These are phyloP conservation scores for Spodoptera exigua DNA, from an alignment of 2,888 invertebrate species.

Conservation along the genomic window DNA sequence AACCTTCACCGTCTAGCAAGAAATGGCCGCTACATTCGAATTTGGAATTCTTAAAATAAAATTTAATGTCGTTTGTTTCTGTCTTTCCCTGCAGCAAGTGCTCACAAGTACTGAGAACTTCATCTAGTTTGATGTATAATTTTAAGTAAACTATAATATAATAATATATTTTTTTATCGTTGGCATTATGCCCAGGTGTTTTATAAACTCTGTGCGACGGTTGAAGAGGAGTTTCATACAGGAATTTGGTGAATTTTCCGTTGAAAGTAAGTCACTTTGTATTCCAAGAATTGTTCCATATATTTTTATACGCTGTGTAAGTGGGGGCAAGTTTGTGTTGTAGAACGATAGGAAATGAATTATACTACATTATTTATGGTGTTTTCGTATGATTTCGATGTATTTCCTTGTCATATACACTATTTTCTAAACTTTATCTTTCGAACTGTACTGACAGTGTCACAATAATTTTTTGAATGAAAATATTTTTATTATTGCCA, in stretches of 20 bases:
- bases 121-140: slow-evolving; percentile 59
- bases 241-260: slow-evolving; percentile 68
- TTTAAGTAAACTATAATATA: slow-evolving; percentile 51
- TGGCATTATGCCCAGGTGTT: slow-evolving; percentile 82
- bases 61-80: slow-evolving; percentile 77
- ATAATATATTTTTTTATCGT: slow-evolving; percentile 41
- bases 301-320: slow-evolving; percentile 25
- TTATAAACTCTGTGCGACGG: slow-evolving; percentile 76
- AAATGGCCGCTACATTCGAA: slow-evolving; percentile 69
- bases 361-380: slow-evolving; percentile 8
- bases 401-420: slow-evolving; percentile 20
- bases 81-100: slow-evolving; percentile 82
- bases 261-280: slow-evolving; percentile 74
- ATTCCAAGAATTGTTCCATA: slow-evolving; percentile 39
- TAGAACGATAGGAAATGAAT: slow-evolving; percentile 12
- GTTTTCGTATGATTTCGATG: not conserved
- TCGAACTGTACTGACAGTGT: slow-evolving; percentile 50
- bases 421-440: slow-evolving; percentile 44
- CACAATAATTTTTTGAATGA: slow-evolving; percentile 36
- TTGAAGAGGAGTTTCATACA: slow-evolving; percentile 73
- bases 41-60: slow-evolving; percentile 79
- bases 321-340: slow-evolving; percentile 7
- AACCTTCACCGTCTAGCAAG: slow-evolving; percentile 69
- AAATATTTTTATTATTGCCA: slow-evolving; percentile 26
- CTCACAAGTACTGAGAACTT: slow-evolving; percentile 74